Evolutionary conservation across 2,797 vertebrate species (phyloP), one percentile per base, ranked within the genome.

Genomic region (Naso thynnoides): DNA sequence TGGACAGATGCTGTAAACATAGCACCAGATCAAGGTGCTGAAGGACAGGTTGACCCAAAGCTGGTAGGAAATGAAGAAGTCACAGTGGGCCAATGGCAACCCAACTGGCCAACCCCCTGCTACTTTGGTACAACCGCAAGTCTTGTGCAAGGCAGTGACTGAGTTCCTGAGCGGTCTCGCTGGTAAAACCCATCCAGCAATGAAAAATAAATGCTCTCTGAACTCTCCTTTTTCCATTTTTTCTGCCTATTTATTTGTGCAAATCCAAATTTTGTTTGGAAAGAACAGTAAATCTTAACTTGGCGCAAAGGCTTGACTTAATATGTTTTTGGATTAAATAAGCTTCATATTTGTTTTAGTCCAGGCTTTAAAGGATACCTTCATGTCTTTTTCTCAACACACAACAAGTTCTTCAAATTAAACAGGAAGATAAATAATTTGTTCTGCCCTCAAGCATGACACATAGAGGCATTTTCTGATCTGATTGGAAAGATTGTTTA

Each of bases 1-100:
- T 91, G 90, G 84, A 83, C 52, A 49, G 65, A 71, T 50, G 70
- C 53, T 77, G 82, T 86, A 86, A 90, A 91, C 73, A 88, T 67
- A 79, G 78, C 73, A 85, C 57, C 70, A 82, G 81, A 79, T 89
- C 33, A 82, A 83, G 82, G 86, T 87, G 88, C 57, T 89, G 83
- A 91, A 73, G 77, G 86, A 86, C 75, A 81, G 65, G 71, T 82
- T 84, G 65, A 86, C 62, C 73, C 38, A 81, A 50, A 48, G 71
- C 72, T 89, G 78, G 73, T 65, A 72, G 81, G 83, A 89, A 90
- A 88, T 78, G 75, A 89, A 86, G 73, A 53, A 81, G 76, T 79
- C 72, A 76, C 76, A 67, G 82, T 31, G 53, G 67, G 47, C 77
- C 58, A 33, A 53, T 13, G 57, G 61, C 76, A 57, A 76, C 54